A percentile compares a stretch with the other conserved stretches of the same genome.
phyloP scores from a whole-genome alignment of 2,113 vertebrate species.

The Rana temporaria region DNA sequence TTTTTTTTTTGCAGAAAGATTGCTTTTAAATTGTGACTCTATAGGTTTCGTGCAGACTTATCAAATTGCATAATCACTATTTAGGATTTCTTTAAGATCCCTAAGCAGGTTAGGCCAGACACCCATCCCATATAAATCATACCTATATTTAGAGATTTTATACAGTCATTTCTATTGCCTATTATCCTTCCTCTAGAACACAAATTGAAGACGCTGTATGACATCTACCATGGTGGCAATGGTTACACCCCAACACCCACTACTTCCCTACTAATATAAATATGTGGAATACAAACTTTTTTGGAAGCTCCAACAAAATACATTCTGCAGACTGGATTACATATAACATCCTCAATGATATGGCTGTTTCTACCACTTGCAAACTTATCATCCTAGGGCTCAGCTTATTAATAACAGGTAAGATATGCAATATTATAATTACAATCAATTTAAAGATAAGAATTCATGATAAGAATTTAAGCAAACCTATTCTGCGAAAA shows the following conservation, averaged over 20 bases:
- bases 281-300: not conserved
- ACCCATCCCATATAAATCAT: constrained; percentile 28
- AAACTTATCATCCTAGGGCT: not conserved
- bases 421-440: not conserved
- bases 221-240: not conserved
- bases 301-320: not conserved
- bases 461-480: too few relatives aligned
- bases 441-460: too few relatives aligned
- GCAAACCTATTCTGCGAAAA: too few relatives aligned
- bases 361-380: not conserved
- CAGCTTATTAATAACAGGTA: constrained; percentile 21
- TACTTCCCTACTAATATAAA: not conserved
- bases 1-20: too few relatives aligned
- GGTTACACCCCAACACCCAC: constrained; percentile 17
- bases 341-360: not conserved
- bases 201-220: not conserved
- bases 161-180: constrained; percentile 5
- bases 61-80: constrained; percentile 3
- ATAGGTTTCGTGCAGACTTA: not conserved
- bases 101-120: constrained; percentile 7
- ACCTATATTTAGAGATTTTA: constrained; percentile 16
- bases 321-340: not conserved
- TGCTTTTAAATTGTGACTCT: not conserved
- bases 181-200: not conserved
- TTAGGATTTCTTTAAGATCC: constrained; percentile 1